Percentiles rank a stretch among this genome's conserved stretches.
These are phyloP conservation scores for Drosophila kokeensis DNA, from an alignment of 2,888 invertebrate genomes.

Conservation along the genomic window DNA sequence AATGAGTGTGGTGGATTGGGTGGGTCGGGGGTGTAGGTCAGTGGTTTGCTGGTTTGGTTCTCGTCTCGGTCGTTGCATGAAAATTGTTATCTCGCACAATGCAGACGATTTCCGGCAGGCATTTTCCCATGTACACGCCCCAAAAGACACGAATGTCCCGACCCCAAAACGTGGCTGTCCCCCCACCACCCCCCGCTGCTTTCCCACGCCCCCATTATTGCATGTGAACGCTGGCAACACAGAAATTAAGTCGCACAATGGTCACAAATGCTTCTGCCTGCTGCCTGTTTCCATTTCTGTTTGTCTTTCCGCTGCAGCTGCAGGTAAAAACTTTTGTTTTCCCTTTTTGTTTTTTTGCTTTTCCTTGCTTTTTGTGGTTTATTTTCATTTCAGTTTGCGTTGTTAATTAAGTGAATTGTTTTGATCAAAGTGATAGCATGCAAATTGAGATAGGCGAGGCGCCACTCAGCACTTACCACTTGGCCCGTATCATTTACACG, in stretches of 20 bases:
- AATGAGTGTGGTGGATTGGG: slow-evolving; percentile 67
- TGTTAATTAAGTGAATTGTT: slow-evolving; percentile 54
- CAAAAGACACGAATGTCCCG: slow-evolving; percentile 29
- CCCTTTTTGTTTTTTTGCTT: slow-evolving; percentile 4
- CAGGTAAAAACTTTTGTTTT: slow-evolving; percentile 33
- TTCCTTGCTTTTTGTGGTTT: slow-evolving; percentile 25
- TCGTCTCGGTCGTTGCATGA: slow-evolving; percentile 73
- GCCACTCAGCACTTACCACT: not conserved
- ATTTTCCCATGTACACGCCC: slow-evolving; percentile 48
- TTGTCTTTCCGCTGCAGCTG: slow-evolving; percentile 34
- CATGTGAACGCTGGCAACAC: slow-evolving; percentile 14
- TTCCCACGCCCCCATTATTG: not conserved
- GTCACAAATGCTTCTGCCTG: slow-evolving; percentile 14
- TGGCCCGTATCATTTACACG: not conserved
- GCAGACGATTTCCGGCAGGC: slow-evolving; percentile 80
- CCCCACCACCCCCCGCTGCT: too few relatives aligned
- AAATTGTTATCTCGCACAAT: slow-evolving; percentile 80
- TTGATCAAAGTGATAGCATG: slow-evolving; percentile 23
- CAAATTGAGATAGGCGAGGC: not conserved
- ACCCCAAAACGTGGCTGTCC: not conserved
- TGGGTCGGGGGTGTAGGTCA: not conserved
- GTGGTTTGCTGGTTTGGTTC: slow-evolving; percentile 16
- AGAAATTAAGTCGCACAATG: slow-evolving; percentile 75
- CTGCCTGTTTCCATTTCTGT: slow-evolving; percentile 14
- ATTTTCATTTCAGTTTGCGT: slow-evolving; percentile 36